Conservation (phyloP, 2,888 invertebrate species). For the Hermaeophaga mercurialis region DNA sequence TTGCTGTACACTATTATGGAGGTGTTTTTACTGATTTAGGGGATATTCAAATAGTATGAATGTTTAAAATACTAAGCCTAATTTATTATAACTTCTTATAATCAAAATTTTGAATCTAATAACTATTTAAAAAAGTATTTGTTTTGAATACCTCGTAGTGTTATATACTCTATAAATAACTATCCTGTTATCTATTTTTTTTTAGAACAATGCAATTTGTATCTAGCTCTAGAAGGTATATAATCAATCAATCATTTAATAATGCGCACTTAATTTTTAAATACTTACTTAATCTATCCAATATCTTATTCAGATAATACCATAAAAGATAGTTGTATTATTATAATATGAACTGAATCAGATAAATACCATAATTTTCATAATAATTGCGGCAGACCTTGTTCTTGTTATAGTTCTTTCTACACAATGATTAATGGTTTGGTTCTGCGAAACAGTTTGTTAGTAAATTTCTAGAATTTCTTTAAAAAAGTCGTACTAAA, state of each 20-base stretch:
- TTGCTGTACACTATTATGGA: no score
- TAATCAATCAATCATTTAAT: background rate
- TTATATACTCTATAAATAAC: no score
- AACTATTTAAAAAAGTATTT: no score
- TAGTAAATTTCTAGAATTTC: background rate
- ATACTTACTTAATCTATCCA: background rate
- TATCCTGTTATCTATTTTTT: no score
- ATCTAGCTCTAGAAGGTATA: no score
- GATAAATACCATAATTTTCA: conserved; percentile 13
- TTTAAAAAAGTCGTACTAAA: background rate
- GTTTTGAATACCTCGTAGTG: no score
- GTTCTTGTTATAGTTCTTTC: conserved; percentile 5
- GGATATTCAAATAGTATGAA: no score
- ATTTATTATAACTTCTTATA: no score
- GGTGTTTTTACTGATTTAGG: no score
- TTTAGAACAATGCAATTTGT: no score
- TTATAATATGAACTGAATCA: background rate
- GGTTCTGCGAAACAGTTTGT: background rate
- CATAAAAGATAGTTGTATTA: background rate
- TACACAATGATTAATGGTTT: conserved; percentile 5
- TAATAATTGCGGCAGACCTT: conserved; percentile 6
- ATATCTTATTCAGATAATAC: background rate
- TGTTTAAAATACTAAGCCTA: no score
- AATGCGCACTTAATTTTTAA: background rate
- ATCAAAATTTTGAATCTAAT: no score